These are phyloP conservation scores for Thaumatotibia leucotreta DNA, from an alignment of 1,140 invertebrate species.

Conservation along the genomic window DNA sequence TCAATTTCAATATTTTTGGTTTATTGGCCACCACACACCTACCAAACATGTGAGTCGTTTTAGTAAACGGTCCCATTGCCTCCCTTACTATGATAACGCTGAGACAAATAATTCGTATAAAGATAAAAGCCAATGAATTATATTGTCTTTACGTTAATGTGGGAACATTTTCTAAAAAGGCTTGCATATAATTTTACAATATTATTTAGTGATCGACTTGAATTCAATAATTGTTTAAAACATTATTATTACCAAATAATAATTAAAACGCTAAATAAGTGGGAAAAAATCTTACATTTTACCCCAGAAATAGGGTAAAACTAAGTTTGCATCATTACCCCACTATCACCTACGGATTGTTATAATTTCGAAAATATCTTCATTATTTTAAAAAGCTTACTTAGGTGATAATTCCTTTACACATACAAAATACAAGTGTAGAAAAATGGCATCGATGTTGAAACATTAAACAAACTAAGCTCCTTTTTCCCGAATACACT, in stretches of 20 bases:
- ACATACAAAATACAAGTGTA: slow-evolving; percentile 1
- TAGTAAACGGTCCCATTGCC: too few relatives aligned
- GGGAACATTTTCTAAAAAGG: too few relatives aligned
- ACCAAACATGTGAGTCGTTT: too few relatives aligned
- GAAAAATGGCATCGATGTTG: slow-evolving; percentile 9
- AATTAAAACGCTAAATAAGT: neutral
- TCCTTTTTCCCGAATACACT: neutral
- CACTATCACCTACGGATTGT: too few relatives aligned
- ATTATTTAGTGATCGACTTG: neutral
- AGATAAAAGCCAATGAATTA: too few relatives aligned
- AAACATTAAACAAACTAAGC: neutral
- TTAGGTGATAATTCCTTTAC: neutral
- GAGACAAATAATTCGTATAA: too few relatives aligned
- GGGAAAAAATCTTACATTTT: neutral
- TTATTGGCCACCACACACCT: neutral
- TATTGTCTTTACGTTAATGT: too few relatives aligned
- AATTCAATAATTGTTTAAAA: neutral
- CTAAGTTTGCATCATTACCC: neutral
- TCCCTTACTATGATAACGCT: too few relatives aligned
- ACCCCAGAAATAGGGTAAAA: neutral
- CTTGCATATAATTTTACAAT: neutral
- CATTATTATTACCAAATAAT: neutral
- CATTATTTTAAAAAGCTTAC: neutral
- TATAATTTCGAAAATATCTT: neutral
- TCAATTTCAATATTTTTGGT: neutral